Evolutionary conservation across 2,113 vertebrate genomes (phyloP).

Genomic region (Chaenogobius annularis): DNA sequence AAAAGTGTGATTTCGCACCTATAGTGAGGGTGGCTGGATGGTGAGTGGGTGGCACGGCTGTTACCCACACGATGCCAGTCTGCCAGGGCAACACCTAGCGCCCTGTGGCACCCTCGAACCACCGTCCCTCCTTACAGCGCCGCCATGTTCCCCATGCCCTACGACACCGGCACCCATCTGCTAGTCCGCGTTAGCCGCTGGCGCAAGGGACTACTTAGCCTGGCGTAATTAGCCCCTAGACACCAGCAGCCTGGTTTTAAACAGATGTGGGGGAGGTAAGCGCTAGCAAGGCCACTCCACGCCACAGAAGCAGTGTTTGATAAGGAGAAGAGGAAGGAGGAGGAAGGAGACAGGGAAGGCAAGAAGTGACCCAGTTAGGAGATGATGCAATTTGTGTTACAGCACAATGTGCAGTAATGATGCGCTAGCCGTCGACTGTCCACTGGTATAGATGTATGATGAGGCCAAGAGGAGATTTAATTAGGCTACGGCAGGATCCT

Average conservation of each 20-base stretch:
- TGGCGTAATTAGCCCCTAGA: conserved; percentile 77
- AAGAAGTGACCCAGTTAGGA: conserved; percentile 73
- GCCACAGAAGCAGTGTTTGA: conserved; percentile 59
- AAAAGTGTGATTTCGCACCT: conserved; percentile 74
- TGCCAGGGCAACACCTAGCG: conserved; percentile 68
- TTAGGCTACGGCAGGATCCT: conserved; percentile 50
- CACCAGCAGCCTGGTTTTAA: conserved; percentile 73
- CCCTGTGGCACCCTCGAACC: conserved; percentile 25
- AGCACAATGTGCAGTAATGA: conserved; percentile 67
- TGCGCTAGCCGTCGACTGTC: conserved; percentile 49
- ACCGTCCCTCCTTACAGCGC: conserved; percentile 49
- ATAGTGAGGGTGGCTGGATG: conserved; percentile 60
- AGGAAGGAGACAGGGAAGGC: neutral
- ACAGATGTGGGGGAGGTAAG: conserved; percentile 74
- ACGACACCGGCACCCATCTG: conserved; percentile 74
- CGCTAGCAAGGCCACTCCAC: conserved; percentile 55
- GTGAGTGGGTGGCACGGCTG: conserved; percentile 72
- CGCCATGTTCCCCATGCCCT: conserved; percentile 70
- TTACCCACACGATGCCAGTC: conserved; percentile 71
- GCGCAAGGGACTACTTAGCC: conserved; percentile 75
- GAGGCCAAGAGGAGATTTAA: conserved; percentile 52
- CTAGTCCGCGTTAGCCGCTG: conserved; percentile 70
- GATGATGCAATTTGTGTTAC: conserved; percentile 72
- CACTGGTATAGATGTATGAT: conserved; percentile 24
- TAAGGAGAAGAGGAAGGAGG: conserved; percentile 43